phyloP scores from a whole-genome alignment of 2,797 vertebrate species.

The Buceros bicornis region DNA sequence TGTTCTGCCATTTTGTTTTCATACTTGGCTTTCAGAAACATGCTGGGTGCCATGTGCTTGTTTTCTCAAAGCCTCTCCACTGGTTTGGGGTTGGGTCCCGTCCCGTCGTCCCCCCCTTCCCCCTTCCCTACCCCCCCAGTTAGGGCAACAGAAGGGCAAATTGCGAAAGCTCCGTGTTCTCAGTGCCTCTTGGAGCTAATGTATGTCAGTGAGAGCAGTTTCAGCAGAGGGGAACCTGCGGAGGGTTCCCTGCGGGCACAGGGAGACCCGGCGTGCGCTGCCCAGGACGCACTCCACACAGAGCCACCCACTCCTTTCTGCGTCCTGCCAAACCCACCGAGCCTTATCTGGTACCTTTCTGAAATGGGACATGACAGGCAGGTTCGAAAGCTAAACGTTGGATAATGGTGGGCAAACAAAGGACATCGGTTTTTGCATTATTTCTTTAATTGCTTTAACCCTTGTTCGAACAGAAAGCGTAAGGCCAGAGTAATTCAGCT shows the following conservation, averaged over 20 bases:
- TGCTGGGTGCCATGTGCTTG: not conserved
- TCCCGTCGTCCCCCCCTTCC: too few relatives aligned
- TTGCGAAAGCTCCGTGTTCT: constrained; percentile 4
- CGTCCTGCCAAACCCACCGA: not conserved
- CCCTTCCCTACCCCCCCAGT: not conserved
- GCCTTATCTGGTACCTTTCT: constrained; percentile 27
- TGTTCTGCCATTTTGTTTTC: constrained; percentile 3
- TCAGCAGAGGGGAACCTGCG: not conserved
- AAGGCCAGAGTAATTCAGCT: constrained; percentile 84
- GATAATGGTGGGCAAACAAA: constrained; percentile 77
- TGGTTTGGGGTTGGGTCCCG: not conserved
- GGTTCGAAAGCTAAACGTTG: constrained; percentile 64
- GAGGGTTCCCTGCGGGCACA: not conserved
- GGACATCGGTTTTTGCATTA: constrained; percentile 75
- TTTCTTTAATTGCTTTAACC: constrained; percentile 88
- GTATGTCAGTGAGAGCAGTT: not conserved
- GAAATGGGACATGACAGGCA: constrained; percentile 66
- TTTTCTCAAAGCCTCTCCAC: not conserved
- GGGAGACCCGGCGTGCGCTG: not conserved
- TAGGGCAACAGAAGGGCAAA: not conserved
- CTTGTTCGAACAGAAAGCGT: constrained; percentile 78
- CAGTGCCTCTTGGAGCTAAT: not conserved
- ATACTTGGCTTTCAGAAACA: constrained; percentile 18
- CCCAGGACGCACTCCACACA: not conserved
- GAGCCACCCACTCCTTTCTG: not conserved